These are phyloP conservation scores for Beaufortia kweichowensis DNA, from an alignment of 2,113 vertebrate species.

Conservation along the genomic window DNA sequence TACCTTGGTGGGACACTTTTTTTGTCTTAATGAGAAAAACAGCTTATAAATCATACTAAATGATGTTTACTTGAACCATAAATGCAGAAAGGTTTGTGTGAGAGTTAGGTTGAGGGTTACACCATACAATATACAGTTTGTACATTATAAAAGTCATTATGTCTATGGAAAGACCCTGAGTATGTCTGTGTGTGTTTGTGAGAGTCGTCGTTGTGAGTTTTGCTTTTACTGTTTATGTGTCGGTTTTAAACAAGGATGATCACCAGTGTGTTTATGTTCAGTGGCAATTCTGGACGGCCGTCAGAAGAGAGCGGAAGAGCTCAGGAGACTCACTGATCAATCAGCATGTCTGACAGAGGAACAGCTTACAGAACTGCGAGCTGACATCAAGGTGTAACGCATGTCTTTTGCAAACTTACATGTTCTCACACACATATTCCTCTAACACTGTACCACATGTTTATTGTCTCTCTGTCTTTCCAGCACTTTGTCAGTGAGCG, in stretches of 20 bases:
- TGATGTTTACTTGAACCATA: no score
- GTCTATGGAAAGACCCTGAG: no score
- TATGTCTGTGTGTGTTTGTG: background rate
- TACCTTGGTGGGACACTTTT: no score
- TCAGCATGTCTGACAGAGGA: constrained; percentile 91
- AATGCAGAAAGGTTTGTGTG: no score
- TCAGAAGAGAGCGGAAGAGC: constrained; percentile 87
- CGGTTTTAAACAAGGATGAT: background rate
- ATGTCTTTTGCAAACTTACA: no score
- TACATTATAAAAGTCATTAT: no score
- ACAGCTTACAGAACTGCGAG: constrained; percentile 87
- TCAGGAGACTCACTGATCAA: constrained; percentile 85
- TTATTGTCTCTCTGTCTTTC: constrained; percentile 13
- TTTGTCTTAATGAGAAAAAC: no score
- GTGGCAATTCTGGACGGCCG: constrained; percentile 85
- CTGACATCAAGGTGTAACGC: constrained; percentile 95
- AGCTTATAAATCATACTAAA: no score
- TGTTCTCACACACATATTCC: background rate
- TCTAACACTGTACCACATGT: background rate
- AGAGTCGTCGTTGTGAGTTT: background rate
- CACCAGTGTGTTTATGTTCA: constrained; percentile 57
- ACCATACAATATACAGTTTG: no score
- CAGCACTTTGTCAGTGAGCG: constrained; percentile 97
- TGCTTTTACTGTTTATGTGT: background rate
- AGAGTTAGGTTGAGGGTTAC: no score